phyloP scores from a whole-genome alignment of 2,113 vertebrate genomes.

The Trogon melanurus region DNA sequence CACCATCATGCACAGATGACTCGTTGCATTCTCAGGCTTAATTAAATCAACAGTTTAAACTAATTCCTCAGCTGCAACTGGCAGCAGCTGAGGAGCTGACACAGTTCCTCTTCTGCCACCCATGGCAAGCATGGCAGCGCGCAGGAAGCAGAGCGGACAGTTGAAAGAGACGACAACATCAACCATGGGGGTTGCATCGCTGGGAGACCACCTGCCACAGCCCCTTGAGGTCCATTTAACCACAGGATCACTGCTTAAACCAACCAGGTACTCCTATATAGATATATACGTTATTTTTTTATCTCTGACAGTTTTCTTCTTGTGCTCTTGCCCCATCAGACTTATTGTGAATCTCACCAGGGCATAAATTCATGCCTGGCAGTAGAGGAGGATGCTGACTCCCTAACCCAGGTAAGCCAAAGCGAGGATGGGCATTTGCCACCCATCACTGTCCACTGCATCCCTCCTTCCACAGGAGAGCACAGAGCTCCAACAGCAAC shows the following conservation, averaged over 20 bases:
- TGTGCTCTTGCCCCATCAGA: not conserved
- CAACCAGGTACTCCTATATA: not conserved
- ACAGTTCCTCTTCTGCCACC: not conserved
- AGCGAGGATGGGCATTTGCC: not conserved
- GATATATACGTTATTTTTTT: accelerated
- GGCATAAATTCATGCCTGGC: not conserved
- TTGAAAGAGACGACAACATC: not conserved
- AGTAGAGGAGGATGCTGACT: not conserved
- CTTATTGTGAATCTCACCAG: not conserved
- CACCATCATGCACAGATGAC: not conserved
- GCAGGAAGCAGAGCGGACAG: not conserved
- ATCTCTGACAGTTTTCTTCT: not conserved
- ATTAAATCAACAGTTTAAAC: slow-evolving; percentile 22
- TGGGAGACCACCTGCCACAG: not conserved
- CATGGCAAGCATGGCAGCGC: not conserved
- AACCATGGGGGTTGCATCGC: not conserved
- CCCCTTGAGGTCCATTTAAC: not conserved
- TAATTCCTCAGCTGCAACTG: not conserved
- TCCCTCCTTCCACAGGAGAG: not conserved
- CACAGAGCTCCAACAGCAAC: not conserved
- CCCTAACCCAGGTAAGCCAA: not conserved
- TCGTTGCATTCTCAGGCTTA: not conserved
- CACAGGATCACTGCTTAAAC: not conserved
- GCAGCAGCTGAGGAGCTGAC: not conserved
- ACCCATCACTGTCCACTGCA: not conserved